phyloP scores from a whole-genome alignment of 2,113 vertebrate genomes.

The Actenoides hombroni region DNA sequence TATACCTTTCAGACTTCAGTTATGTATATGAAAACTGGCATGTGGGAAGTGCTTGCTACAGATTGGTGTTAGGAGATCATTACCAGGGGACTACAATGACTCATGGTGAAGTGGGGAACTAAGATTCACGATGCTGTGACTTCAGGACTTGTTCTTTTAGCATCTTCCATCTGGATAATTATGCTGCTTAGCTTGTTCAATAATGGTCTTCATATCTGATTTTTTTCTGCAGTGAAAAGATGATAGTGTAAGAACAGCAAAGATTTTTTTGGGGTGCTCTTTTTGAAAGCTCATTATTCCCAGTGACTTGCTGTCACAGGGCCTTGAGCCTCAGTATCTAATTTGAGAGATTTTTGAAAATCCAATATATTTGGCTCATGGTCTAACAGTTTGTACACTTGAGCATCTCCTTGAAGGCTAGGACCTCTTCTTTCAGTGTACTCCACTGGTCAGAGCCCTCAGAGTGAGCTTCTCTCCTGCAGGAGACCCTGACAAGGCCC shows the following conservation, averaged over 20 bases:
- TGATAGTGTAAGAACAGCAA: background rate
- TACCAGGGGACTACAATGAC: background rate
- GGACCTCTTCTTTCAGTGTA: background rate
- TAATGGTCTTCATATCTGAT: background rate
- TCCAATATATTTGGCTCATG: background rate
- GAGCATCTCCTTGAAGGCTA: background rate
- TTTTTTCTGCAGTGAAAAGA: background rate
- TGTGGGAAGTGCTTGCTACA: background rate
- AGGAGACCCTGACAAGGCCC: background rate
- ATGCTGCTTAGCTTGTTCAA: background rate
- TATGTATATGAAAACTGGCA: background rate
- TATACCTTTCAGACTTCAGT: background rate
- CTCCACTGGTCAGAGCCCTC: background rate
- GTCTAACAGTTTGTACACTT: background rate
- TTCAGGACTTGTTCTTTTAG: background rate
- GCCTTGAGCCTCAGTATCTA: background rate
- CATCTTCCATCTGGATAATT: background rate
- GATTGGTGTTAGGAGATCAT: background rate
- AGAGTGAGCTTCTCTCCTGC: background rate
- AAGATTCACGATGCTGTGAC: background rate
- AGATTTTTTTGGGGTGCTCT: background rate
- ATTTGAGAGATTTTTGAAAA: background rate
- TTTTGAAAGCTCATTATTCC: background rate
- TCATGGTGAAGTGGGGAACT: background rate
- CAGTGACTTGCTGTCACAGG: fast-evolving